Conservation (phyloP, 1,140 invertebrate genomes). For the Vanessa atalanta region DNA sequence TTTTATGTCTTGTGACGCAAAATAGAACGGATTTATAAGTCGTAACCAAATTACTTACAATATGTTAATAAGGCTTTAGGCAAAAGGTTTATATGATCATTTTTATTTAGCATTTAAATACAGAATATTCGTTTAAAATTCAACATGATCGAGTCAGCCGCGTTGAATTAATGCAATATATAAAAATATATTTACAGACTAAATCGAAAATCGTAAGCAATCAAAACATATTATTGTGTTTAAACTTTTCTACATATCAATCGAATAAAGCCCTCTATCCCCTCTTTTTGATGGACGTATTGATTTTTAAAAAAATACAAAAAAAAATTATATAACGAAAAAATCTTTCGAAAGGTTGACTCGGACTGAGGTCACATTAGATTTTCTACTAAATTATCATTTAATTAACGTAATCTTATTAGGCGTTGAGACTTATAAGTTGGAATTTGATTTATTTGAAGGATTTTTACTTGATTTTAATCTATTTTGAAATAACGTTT, state of each 20-base stretch:
- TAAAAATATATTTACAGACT: constrained; percentile 31
- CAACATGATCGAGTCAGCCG: constrained; percentile 25
- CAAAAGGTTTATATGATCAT: no score
- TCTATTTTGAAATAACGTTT: no score
- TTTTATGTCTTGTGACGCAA: no score
- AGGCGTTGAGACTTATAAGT: no score
- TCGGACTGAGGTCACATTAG: neutral
- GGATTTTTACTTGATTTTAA: no score
- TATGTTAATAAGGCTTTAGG: no score
- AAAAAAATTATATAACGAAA: neutral
- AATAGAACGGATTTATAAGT: no score
- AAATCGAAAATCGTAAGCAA: constrained; percentile 50
- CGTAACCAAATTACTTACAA: no score
- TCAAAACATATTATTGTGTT: constrained; percentile 52
- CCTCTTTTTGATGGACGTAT: constrained; percentile 30
- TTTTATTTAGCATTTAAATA: no score
- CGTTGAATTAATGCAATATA: constrained; percentile 22
- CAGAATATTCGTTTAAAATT: neutral
- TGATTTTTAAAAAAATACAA: constrained; percentile 31
- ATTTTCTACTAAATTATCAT: no score
- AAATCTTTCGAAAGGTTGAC: neutral
- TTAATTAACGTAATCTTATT: no score
- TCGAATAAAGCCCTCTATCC: constrained; percentile 37
- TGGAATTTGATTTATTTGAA: no score
- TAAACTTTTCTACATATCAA: constrained; percentile 62